Evolutionary conservation across 2,113 vertebrate species (phyloP).

Genomic region (Nyctibius bracteatus): DNA sequence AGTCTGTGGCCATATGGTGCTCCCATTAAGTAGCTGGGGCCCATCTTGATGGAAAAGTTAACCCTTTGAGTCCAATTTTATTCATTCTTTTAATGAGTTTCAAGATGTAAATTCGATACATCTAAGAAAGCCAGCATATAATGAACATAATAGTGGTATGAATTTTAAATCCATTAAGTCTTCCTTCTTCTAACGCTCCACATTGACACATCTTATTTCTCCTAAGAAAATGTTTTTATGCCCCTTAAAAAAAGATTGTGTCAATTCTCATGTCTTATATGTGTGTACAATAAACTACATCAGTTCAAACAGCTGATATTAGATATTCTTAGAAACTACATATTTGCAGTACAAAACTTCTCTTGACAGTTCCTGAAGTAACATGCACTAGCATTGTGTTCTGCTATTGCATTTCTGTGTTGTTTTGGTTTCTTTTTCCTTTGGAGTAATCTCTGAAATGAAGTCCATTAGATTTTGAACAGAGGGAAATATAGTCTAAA

Average conservation of each 20-base stretch:
- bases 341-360: background rate
- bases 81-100: background rate
- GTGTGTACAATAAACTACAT: background rate
- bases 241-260: background rate
- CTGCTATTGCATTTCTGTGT: background rate
- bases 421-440: background rate
- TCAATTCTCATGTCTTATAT: background rate
- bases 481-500: background rate
- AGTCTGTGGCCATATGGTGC: background rate
- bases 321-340: background rate
- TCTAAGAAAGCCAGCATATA: background rate
- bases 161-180: background rate
- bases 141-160: background rate
- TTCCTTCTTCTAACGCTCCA: background rate
- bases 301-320: background rate
- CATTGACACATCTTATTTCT: background rate
- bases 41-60: background rate
- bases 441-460: background rate
- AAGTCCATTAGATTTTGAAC: background rate
- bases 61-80: background rate
- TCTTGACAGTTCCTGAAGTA: background rate
- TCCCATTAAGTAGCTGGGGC: background rate
- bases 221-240: background rate
- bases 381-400: background rate
- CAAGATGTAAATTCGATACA: background rate